Evolutionary conservation across 2,888 invertebrate genomes (phyloP), one percentile per base, ranked within the genome.

Genomic region (Molanna angustata): DNA sequence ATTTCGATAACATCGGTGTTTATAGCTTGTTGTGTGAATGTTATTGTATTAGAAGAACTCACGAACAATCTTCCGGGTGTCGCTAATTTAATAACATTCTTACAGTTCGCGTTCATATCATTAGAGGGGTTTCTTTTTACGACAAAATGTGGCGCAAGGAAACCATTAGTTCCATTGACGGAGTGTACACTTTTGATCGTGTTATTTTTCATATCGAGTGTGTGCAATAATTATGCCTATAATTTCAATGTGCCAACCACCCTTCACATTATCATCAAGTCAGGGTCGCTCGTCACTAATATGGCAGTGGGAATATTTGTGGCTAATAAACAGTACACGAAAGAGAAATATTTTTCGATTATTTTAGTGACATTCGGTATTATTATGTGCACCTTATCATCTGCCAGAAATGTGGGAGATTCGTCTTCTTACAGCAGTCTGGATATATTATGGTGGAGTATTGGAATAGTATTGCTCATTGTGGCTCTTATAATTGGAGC

Each of bases 261-360:
- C 2, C 72, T 91, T 32, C 90, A 90, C 65, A 88, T 90, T 80
- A 90, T 91, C 64, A 91, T 91, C 67, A 78, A 90, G 76, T 81
- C 90, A 87, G 90, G 90, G 39, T 89, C 90, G 39, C 73, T 91
- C 39, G 84, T 90, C 65, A 86, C 90, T 1, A 90, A 88, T 68
- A 82, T 90, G 80, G 72, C 87, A 35, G 80, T 90, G 74, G 87
- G 88, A 42, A 80, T 85, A 54, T 67, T 87, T 35, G 80, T 90
- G 47, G 66, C 88, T 57, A 83, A 84, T 45, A 83, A 80, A 63
- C 72, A 74, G 45, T 89, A 89, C 63, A 71, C 78, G 1, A 63
- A 78, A n/a, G 79, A 79, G 56, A 90, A 90, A 67, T 89, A 88
- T 67, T 51, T 86, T 11, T 86, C 90, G 7, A 89, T 92, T n/a